Conservation (phyloP, 1,140 invertebrate genomes). For the Halictus rubicundus region DNA sequence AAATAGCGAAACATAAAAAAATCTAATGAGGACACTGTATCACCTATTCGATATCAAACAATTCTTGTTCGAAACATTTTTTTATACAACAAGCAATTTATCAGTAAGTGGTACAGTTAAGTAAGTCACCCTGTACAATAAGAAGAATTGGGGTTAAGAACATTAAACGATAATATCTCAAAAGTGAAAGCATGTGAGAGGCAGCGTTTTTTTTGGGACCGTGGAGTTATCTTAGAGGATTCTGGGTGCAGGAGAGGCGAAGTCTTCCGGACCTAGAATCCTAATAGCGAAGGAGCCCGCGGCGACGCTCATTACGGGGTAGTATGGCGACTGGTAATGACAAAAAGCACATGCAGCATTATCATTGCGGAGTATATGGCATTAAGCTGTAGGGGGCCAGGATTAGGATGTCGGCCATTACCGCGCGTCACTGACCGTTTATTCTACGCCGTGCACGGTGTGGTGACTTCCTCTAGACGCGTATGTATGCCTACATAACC, state of each 20-base stretch:
- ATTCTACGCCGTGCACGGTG: constrained; percentile 75
- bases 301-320: constrained; percentile 69
- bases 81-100: too few species aligned
- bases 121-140: too few species aligned
- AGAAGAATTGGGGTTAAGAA: too few species aligned
- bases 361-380: constrained; percentile 76
- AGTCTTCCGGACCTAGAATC: constrained; percentile 4
- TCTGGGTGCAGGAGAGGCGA: not conserved
- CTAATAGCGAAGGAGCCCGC: constrained; percentile 49
- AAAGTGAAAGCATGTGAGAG: too few species aligned
- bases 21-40: too few species aligned
- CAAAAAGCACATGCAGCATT: constrained; percentile 79
- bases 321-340: constrained; percentile 74
- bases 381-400: constrained; percentile 79
- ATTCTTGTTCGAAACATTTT: too few species aligned
- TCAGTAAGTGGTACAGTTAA: too few species aligned
- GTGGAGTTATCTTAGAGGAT: not conserved
- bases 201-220: too few species aligned
- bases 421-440: constrained; percentile 80
- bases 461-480: constrained; percentile 78
- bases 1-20: too few species aligned
- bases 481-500: constrained; percentile 70
- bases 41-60: too few species aligned
- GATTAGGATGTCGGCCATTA: constrained; percentile 81
- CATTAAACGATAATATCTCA: too few species aligned